A percentile compares a stretch with the other conserved stretches of the same genome.
phyloP scores from a whole-genome alignment of 2,888 invertebrate genomes.

The Dione juno region DNA sequence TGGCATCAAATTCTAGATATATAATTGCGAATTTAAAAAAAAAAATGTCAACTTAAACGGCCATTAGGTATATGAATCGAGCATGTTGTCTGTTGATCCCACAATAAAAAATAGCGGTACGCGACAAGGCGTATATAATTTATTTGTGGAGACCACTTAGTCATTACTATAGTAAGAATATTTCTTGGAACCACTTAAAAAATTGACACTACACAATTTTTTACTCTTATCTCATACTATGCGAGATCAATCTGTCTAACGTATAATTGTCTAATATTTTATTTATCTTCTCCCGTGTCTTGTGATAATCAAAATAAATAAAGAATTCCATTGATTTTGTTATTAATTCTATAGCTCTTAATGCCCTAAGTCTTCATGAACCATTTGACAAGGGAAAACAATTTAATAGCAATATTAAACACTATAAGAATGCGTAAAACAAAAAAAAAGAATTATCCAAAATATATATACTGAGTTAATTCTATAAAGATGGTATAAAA shows the following conservation, averaged over 20 bases:
- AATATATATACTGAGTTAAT: too few relatives aligned
- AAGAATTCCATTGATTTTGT: too few relatives aligned
- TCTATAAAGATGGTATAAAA: too few relatives aligned
- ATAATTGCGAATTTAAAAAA: conserved; percentile 20
- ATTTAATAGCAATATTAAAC: too few relatives aligned
- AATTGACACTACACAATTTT: conserved; percentile 2
- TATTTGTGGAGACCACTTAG: conserved; percentile 29
- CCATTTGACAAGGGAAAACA: too few relatives aligned
- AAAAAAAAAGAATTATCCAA: too few relatives aligned
- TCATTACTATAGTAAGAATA: conserved; percentile 31
- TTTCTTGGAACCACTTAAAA: conserved; percentile 33
- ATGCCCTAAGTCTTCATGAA: too few relatives aligned
- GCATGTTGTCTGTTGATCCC: not conserved
- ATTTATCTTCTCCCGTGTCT: not conserved
- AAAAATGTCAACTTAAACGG: conserved; percentile 30
- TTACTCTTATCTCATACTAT: conserved; percentile 14
- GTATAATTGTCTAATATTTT: not conserved
- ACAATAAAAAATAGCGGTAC: conserved; percentile 26
- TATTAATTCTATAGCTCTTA: too few relatives aligned
- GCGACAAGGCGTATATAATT: conserved; percentile 23
- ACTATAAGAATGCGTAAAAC: too few relatives aligned
- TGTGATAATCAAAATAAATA: too few relatives aligned
- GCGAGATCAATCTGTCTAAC: not conserved
- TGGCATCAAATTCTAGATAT: conserved; percentile 7
- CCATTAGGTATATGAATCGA: conserved; percentile 14